Evolutionary conservation across 2,113 vertebrate species (phyloP), one percentile per base, ranked within the genome.

Genomic region (Heloderma charlesbogerti): DNA sequence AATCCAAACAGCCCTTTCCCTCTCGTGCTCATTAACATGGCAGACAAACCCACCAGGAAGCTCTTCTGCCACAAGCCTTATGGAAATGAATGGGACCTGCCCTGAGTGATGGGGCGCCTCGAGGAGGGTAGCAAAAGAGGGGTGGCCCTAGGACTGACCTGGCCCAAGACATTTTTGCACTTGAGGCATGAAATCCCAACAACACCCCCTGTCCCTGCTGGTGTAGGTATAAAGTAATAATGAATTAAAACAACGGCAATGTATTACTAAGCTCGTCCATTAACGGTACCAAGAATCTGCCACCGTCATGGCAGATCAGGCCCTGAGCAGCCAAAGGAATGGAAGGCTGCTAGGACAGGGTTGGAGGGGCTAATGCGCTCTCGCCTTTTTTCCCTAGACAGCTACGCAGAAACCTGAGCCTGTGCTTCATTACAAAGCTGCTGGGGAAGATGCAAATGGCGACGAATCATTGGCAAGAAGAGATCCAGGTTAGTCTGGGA

Each of bases 381-480:
- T 57, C 16, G 0, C 27, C 16, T 15, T 77, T 69, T 15, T 10
- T 37, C 7, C 57, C 57, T 16, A 90, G 89, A 20, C 74, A 86
- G 10, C 84, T 90, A 3, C 75, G 83, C 15, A 86, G 45, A 57
- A 80, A 34, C n/a, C n/a, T 90, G 63, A 90, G 89, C 84, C 74
- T 86, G 34, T 80, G 20, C 43, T 86, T 90, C 83, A 90, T 80
- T 22, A 15, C 48, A 13, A 90, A 80, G 74, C 89, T 90, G n/a
- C 63, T 90, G 45, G 89, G 84, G 40, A 90, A 79, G 45, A 43
- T 40, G 60, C 34, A 71, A 27, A 69, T 57, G 74, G 60, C 48
- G 3, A 40, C 31, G 40, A 69, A 48, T 27, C 45, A 12, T 40
- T 84, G 74, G 60, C 74, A 34, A 54, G 72, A 90, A 77, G 89